Conservation (phyloP, 2,113 vertebrate genomes). For the Nanorana parkeri region DNA sequence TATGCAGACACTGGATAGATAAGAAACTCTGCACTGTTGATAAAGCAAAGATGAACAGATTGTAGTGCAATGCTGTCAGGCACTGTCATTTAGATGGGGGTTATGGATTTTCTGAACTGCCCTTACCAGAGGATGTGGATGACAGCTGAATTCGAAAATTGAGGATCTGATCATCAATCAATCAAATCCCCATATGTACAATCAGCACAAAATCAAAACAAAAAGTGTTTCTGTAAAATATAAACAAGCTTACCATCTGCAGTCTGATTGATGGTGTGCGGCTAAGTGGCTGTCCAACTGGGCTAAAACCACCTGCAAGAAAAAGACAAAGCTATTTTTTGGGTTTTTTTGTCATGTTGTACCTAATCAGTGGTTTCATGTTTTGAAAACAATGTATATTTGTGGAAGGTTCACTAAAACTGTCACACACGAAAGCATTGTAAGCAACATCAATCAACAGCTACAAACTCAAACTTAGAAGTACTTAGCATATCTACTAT, state of each 20-base stretch:
- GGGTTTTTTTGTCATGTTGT: conserved; percentile 67
- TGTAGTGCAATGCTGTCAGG: too few species aligned
- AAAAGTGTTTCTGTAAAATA: background rate
- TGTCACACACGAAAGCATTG: conserved; percentile 59
- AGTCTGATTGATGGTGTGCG: conserved; percentile 73
- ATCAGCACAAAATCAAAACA: too few species aligned
- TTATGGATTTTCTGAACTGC: too few species aligned
- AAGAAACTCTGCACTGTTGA: too few species aligned
- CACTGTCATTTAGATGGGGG: too few species aligned
- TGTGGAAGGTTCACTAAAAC: conserved; percentile 64
- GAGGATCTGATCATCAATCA: too few species aligned
- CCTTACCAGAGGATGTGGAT: too few species aligned
- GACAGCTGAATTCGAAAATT: too few species aligned
- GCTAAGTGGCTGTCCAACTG: conserved; percentile 77
- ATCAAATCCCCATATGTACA: too few species aligned
- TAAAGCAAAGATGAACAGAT: too few species aligned
- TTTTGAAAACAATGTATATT: conserved; percentile 71
- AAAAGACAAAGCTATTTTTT: conserved; percentile 59
- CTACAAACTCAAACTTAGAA: background rate
- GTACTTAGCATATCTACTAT: too few species aligned
- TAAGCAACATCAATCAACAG: background rate
- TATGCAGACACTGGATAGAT: too few species aligned
- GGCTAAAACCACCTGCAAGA: conserved; percentile 81
- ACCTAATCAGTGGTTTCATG: conserved; percentile 68
- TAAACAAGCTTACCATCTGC: conserved; percentile 76